Percentiles rank a stretch among this genome's conserved stretches.
These are phyloP conservation scores for Tetrao urogallus DNA, from an alignment of 2,113 vertebrate species.

Conservation along the genomic window DNA sequence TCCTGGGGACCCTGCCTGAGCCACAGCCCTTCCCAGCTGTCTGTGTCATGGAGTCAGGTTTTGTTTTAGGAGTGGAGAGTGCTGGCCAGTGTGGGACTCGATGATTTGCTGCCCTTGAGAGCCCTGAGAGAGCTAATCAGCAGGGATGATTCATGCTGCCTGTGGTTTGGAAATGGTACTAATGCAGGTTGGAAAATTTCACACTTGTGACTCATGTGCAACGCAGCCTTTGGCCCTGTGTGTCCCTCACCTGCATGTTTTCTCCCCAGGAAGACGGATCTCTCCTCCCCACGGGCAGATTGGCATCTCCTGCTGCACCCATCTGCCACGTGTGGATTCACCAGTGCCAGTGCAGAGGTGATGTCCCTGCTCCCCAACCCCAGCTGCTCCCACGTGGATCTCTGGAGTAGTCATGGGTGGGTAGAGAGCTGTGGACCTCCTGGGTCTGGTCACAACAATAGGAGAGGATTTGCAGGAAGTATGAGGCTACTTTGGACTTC, in stretches of 20 bases:
- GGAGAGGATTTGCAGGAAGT: neutral
- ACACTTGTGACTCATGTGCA: neutral
- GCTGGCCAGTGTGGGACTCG: neutral
- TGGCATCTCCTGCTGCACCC: fast-evolving
- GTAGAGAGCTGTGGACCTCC: neutral
- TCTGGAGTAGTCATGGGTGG: neutral
- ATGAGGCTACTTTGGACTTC: neutral
- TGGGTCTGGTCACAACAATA: fast-evolving
- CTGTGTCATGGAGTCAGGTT: neutral
- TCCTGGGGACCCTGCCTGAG: neutral
- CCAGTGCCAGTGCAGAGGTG: neutral
- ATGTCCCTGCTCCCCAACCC: neutral
- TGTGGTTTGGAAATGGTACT: neutral
- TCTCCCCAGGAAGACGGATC: neutral
- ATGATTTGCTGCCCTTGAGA: neutral
- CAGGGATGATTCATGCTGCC: constrained; percentile 35
- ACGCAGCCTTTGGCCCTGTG: neutral
- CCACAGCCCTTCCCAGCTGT: neutral
- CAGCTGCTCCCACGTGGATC: neutral
- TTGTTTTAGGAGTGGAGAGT: constrained; percentile 44
- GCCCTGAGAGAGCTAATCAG: neutral
- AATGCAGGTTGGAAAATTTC: constrained; percentile 13
- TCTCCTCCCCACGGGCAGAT: neutral
- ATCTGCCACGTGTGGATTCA: neutral
- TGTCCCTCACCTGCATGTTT: neutral